phyloP scores from a whole-genome alignment of 2,113 vertebrate genomes.

The Capreolus pygargus region DNA sequence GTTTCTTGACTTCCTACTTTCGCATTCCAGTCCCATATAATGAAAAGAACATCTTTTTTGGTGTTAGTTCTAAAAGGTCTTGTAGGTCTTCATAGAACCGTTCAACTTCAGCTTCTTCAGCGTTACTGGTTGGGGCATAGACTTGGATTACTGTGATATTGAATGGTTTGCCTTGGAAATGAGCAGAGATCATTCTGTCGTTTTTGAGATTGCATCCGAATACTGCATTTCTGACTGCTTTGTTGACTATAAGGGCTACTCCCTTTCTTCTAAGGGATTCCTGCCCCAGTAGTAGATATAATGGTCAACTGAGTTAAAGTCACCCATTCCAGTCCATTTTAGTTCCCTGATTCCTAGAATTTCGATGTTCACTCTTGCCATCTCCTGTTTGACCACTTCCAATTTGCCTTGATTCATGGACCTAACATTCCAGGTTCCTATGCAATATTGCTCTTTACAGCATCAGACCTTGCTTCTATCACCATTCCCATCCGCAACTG shows the following conservation, averaged over 20 bases:
- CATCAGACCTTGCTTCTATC: neutral
- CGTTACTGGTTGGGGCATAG: neutral
- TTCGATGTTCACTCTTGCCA: neutral
- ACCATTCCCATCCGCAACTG: neutral
- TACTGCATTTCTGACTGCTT: neutral
- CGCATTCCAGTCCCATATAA: neutral
- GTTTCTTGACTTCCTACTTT: neutral
- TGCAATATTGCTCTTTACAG: neutral
- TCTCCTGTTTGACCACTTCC: neutral
- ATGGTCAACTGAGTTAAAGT: neutral
- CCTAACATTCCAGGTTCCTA: neutral
- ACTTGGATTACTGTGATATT: neutral
- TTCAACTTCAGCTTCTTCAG: neutral
- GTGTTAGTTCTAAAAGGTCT: neutral
- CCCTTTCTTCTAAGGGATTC: neutral
- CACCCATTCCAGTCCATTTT: neutral
- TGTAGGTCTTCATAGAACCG: neutral
- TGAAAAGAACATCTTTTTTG: neutral
- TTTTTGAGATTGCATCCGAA: neutral
- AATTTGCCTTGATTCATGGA: neutral
- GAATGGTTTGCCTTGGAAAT: neutral
- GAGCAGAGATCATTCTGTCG: neutral
- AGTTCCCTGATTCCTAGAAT: neutral
- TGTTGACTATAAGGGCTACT: neutral
- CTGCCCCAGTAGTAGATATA: neutral